Conservation (phyloP, 2,888 invertebrate species). For the Harpagoxenus sublaevis region DNA sequence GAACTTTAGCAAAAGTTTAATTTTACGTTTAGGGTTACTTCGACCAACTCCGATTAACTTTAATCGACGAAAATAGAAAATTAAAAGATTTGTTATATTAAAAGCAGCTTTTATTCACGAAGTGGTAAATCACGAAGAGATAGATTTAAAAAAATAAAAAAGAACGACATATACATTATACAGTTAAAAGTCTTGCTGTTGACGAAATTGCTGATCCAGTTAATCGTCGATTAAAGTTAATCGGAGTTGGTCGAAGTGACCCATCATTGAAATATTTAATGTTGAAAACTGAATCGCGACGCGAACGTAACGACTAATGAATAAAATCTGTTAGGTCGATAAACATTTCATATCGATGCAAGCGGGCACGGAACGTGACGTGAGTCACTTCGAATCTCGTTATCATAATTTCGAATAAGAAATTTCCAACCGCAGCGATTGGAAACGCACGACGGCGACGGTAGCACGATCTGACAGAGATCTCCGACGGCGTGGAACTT, state of each 20-base stretch:
- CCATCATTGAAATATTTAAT: not conserved
- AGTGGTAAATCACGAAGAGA: too few species aligned
- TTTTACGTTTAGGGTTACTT: not conserved
- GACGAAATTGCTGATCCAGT: too few species aligned
- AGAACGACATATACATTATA: too few species aligned
- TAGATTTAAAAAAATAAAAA: too few species aligned
- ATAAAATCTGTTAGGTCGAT: not conserved
- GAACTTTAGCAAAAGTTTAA: not conserved
- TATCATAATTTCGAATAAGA: slow-evolving; percentile 47
- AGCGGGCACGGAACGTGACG: not conserved
- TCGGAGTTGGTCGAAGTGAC: too few species aligned
- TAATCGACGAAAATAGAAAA: too few species aligned
- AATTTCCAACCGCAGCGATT: slow-evolving; percentile 24
- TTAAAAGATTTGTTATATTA: too few species aligned
- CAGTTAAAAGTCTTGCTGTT: too few species aligned
- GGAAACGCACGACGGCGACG: slow-evolving; percentile 28
- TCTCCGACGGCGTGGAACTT: slow-evolving; percentile 47
- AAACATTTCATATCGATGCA: slow-evolving; percentile 1
- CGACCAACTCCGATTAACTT: too few species aligned
- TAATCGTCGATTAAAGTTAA: too few species aligned
- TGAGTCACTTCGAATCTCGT: slow-evolving; percentile 37
- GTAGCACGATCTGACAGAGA: slow-evolving; percentile 48
- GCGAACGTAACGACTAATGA: not conserved
- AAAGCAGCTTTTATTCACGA: too few species aligned
- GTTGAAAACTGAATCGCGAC: not conserved